A percentile compares a stretch with the other conserved stretches of the same genome.
Conservation (phyloP, 2,888 invertebrate species). For the Ceriagrion tenellum region DNA sequence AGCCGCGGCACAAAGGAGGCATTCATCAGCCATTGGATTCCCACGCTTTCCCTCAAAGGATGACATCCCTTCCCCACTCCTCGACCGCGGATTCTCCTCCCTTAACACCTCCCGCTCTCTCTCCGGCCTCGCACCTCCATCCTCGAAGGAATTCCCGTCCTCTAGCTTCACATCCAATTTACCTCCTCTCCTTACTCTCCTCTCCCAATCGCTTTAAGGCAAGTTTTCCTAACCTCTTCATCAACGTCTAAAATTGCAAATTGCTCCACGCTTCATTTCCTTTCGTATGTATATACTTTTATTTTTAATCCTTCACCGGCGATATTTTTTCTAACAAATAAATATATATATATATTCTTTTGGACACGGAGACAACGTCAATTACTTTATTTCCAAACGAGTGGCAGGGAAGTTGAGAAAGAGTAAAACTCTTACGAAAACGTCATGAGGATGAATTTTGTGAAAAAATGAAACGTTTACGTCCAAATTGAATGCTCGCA, state of each 20-base stretch:
- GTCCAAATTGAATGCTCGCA: not conserved
- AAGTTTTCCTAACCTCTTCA: conserved; percentile 64
- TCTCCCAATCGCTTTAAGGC: conserved; percentile 37
- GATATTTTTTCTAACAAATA: conserved; percentile 11
- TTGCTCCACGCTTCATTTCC: conserved; percentile 60
- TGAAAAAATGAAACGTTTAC: not conserved
- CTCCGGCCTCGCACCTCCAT: not conserved
- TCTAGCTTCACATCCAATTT: not conserved
- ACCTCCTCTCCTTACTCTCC: not conserved
- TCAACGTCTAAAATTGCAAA: conserved; percentile 66
- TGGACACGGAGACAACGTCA: not conserved
- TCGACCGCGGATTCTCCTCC: not conserved
- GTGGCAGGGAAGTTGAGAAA: not conserved
- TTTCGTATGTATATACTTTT: conserved; percentile 38
- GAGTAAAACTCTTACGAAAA: not conserved
- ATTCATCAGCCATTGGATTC: conserved; percentile 58
- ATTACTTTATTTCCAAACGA: not conserved
- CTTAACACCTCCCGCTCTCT: not conserved
- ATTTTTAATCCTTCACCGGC: not conserved
- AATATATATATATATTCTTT: not conserved
- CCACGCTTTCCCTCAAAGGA: conserved; percentile 56
- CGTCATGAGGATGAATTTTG: not conserved
- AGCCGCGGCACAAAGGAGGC: not conserved
- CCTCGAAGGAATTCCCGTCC: conserved; percentile 37
- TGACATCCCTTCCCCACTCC: conserved; percentile 10